Evolutionary conservation across 2,888 invertebrate species (phyloP), one percentile per base, ranked within the genome.

Genomic region (Watsonalla cultraria): DNA sequence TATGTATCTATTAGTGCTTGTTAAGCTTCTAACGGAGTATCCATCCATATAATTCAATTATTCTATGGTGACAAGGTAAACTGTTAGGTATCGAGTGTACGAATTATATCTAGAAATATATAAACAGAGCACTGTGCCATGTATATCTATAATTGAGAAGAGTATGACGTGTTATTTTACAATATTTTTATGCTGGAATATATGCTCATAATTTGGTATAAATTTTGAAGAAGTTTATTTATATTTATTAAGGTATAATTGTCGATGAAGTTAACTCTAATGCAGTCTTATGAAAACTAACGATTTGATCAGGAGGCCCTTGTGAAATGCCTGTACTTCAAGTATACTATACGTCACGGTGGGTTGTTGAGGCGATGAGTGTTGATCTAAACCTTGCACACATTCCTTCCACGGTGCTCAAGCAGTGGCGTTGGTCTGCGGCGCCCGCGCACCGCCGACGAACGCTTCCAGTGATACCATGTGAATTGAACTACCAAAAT

Each of bases 321-420:
- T 56, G 58, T 65, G 70, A 65, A 24, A 24, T 24, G 24, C 24
- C 24, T 24, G 24, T 24, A 2, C 24, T 24, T 24, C 24, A 24
- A 24, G 24, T 24, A 24, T 24, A 24, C 24, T 24, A 24, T 24
- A 24, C 24, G 24, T 24, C 37, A 39, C 59, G 57, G 59, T 62
- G 53, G 52, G 62, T 24, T 24, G 60, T 49, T 51, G 56, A 52
- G 56, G 47, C 55, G 58, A 61, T 65, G 59, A 65, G 64, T 73
- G 59, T 71, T 68, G 72, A 66, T 73, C 70, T 75, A 70, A 82
- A 78, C 83, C 77, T 82, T 82, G 88, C 90, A 91, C 92, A 92
- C 92, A 93, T 93, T 93, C 93, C 93, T 93, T 93, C 93, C 93
- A 92, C 91, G 92, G 93, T 93, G 93, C 93, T 93, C 93, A 92